Evolutionary conservation across 2,113 vertebrate species (phyloP).

Genomic region (Pelecanoides urinatrix): DNA sequence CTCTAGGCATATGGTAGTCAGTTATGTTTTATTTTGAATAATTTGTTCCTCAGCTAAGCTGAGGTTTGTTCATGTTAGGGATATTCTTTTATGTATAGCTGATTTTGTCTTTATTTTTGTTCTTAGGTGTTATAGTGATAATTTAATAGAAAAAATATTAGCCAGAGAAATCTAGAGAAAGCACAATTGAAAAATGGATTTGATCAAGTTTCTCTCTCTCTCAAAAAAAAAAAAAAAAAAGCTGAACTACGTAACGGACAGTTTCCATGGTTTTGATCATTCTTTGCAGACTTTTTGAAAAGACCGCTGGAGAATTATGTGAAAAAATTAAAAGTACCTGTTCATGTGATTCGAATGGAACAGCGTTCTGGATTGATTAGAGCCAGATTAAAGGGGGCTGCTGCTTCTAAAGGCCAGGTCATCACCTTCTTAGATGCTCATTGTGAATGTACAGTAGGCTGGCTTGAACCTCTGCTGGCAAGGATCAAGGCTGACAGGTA

Average conservation of each 20-base stretch:
- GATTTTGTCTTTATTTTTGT: not conserved
- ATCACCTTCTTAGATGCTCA: slow-evolving; percentile 98
- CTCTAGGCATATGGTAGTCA: not conserved
- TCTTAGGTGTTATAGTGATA: not conserved
- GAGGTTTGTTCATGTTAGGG: not conserved
- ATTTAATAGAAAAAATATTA: not conserved
- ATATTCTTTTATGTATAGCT: not conserved
- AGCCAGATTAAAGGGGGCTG: slow-evolving; percentile 94
- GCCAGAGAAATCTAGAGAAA: not conserved
- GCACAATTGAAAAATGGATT: not conserved
- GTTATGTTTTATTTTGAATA: not conserved
- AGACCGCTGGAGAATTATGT: slow-evolving; percentile 92
- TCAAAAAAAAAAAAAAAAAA: not conserved
- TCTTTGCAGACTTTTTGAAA: slow-evolving; percentile 91
- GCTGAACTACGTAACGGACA: not conserved
- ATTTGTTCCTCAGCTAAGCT: not conserved
- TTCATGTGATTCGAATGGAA: slow-evolving; percentile 95
- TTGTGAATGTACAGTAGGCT: slow-evolving; percentile 96
- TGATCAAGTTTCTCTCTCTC: not conserved
- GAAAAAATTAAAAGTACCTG: slow-evolving; percentile 88
- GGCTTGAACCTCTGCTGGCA: slow-evolving; percentile 94
- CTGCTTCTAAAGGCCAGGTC: slow-evolving; percentile 94
- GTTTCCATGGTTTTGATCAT: not conserved
- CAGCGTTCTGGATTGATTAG: slow-evolving; percentile 97
- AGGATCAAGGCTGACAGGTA: slow-evolving; percentile 97